Conservation (phyloP, 2,797 vertebrate genomes). For the Propithecus perrieri region DNA sequence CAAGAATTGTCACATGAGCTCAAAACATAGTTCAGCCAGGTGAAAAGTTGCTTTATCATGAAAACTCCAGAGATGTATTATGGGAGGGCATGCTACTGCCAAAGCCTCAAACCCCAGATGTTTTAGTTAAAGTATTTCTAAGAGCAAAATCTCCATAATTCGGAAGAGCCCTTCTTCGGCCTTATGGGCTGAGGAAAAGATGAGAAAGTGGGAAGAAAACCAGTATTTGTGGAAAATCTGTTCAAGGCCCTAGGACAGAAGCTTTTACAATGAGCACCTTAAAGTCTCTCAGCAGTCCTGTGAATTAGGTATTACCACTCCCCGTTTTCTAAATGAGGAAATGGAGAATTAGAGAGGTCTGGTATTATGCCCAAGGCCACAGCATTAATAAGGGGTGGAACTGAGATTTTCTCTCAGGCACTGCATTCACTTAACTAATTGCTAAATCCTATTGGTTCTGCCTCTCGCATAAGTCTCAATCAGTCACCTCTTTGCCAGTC, state of each 20-base stretch:
- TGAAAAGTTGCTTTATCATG: background rate
- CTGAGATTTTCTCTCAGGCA: background rate
- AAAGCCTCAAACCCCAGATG: background rate
- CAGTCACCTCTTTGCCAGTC: background rate
- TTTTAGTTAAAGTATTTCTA: background rate
- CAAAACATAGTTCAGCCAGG: background rate
- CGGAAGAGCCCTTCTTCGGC: background rate
- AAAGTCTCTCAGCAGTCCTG: background rate
- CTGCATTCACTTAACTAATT: background rate
- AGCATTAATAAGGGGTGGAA: background rate
- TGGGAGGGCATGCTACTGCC: no score
- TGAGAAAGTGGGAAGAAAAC: background rate
- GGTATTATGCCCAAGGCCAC: background rate
- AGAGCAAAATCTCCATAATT: background rate
- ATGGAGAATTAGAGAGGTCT: background rate
- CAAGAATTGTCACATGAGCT: background rate
- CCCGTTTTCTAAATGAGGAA: constrained; percentile 26
- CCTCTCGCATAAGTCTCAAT: background rate
- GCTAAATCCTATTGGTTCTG: background rate
- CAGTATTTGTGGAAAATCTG: background rate
- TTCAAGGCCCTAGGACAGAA: background rate
- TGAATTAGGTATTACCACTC: background rate
- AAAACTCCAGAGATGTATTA: background rate
- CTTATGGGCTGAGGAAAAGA: background rate
- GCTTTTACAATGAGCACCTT: background rate